Base-by-base conservation (phyloP, 2,888 invertebrate genomes). In the Calameuta pallipes region DNA sequence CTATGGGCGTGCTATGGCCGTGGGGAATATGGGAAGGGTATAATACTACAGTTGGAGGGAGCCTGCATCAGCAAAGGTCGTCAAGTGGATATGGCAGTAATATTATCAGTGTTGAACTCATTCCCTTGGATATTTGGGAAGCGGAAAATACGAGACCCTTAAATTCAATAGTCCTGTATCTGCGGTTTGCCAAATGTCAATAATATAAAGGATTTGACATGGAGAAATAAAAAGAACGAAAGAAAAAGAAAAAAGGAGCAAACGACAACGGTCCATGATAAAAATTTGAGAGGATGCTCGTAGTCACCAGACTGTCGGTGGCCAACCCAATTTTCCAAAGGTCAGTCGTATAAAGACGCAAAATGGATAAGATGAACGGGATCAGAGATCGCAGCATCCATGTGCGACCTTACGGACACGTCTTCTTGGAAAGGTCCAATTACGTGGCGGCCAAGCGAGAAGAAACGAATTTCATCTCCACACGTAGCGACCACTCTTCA, bases 1-100 rank as follows among this genome's bases (percentile, higher is more conserved):
- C 90, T 88, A 90, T 89, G 87, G 89, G 88, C 87, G 87, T 87
- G 85, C 85, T 87, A 89, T 85, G 85, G 85, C 84, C 84, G 82
- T 83, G 82, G 85, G 88, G 88, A 89, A 90, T 89, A 89, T 86
- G 85, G 85, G 80, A 81, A 81, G 84, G 56, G 56, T 56, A 56
- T 56, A 56, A 56, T 31, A 69, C 78, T 75, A 70, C 77, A 80
- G 75, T 56, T 74, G 76, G 76, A 80, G 78, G 81, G 82, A 82
- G 80, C 81, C 85, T 84, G 85, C 84, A 84, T 87, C 84, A 81
- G 85, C 79, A 83, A 85, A 82, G 85, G 84, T 85, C 85, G 83
- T 83, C 86, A 82, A 87, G 84, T 81, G 84, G 82, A 85, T 85
- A 82, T 82, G 83, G 80, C 81, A 79, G 86, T 85, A 83, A 85